Conservation (phyloP, 1,140 invertebrate genomes). For the Oedothorax gibbosus region DNA sequence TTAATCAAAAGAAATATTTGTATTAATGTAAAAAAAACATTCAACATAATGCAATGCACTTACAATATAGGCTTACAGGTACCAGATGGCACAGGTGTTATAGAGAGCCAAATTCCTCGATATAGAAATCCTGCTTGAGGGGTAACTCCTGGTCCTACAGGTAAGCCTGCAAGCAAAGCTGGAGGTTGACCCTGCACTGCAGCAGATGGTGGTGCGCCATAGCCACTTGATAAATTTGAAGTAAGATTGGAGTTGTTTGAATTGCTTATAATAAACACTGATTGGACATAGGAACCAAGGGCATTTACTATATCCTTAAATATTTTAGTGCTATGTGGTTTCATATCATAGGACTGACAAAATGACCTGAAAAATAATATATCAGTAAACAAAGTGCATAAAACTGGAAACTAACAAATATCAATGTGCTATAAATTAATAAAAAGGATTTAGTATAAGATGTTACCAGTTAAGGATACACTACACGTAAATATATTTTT, state of each 20-base stretch:
- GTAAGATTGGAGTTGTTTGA: constrained; percentile 56
- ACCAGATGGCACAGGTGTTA: constrained; percentile 80
- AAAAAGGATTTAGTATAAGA: too few species aligned
- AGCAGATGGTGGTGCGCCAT: constrained; percentile 58
- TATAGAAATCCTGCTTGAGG: constrained; percentile 94
- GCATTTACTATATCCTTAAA: constrained; percentile 97
- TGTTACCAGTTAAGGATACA: too few species aligned
- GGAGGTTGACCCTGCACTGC: constrained; percentile 77
- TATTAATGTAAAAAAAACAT: constrained; percentile 7
- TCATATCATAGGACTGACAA: constrained; percentile 94
- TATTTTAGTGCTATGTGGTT: constrained; percentile 89
- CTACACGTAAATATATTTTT: too few species aligned
- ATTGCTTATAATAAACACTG: constrained; percentile 78
- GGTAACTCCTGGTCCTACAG: constrained; percentile 80
- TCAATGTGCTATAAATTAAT: too few species aligned
- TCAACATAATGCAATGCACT: constrained; percentile 69
- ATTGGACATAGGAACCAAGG: constrained; percentile 94
- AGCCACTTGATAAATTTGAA: constrained; percentile 48
- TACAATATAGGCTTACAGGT: constrained; percentile 89
- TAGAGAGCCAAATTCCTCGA: constrained; percentile 89
- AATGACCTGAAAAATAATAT: constrained; percentile 75
- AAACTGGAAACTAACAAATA: too few species aligned
- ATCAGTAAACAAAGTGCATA: too few species aligned
- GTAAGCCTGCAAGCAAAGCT: constrained; percentile 76
- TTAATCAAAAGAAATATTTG: not conserved